These are phyloP conservation scores for Hyla sarda DNA, from an alignment of 2,113 vertebrate genomes.

Conservation along the genomic window DNA sequence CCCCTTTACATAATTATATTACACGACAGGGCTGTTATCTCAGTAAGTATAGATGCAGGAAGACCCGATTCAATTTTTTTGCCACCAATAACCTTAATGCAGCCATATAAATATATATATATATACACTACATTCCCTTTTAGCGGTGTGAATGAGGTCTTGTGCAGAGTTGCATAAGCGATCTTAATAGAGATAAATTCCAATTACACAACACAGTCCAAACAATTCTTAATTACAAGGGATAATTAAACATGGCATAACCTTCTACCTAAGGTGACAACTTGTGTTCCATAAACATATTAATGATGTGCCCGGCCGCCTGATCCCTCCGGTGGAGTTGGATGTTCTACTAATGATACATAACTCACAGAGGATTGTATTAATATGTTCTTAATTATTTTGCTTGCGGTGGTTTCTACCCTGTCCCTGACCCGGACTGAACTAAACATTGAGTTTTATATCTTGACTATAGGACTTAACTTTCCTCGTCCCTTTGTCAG, in stretches of 20 bases:
- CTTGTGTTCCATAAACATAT: not conserved
- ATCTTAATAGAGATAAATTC: not conserved
- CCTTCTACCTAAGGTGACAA: not conserved
- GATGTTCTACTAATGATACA: constrained; percentile 6
- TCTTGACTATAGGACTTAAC: not conserved
- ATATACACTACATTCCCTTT: too few relatives aligned
- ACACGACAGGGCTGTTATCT: too few relatives aligned
- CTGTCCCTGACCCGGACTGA: not conserved
- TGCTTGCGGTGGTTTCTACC: constrained; percentile 6
- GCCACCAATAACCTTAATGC: too few relatives aligned
- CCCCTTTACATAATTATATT: too few relatives aligned
- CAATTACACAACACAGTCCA: not conserved
- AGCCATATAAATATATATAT: too few relatives aligned
- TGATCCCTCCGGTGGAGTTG: not conserved
- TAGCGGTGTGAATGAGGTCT: not conserved
- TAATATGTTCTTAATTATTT: constrained; percentile 25
- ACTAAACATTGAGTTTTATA: constrained; percentile 13
- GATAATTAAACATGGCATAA: not conserved
- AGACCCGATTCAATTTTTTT: too few relatives aligned
- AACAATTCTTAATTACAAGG: not conserved
- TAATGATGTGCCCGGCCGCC: not conserved
- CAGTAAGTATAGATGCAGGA: too few relatives aligned
- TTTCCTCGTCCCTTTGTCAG: not conserved
- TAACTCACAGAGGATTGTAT: constrained; percentile 10
- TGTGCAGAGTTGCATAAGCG: not conserved